A percentile compares a stretch with the other conserved stretches of the same genome.
Evolutionary conservation across 1,140 invertebrate species (phyloP).

Genomic region (Apocrypta bakeri): DNA sequence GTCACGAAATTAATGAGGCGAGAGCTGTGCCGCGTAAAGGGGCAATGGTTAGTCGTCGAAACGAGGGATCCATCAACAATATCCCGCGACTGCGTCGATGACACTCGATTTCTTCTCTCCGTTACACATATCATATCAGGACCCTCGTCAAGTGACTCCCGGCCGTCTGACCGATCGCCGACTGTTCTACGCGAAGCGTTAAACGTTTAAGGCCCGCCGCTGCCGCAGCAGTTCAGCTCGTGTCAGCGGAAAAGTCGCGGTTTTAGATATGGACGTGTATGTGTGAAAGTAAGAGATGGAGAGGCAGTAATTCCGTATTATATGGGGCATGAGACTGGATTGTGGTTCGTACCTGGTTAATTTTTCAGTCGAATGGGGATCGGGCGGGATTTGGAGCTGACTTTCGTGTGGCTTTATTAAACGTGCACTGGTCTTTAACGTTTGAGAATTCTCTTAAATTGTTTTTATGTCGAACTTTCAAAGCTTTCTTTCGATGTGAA

Average conservation of each 20-base stretch:
- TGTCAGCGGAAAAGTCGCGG: not conserved
- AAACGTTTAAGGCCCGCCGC: slow-evolving; percentile 25
- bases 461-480: not conserved
- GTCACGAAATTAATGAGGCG: slow-evolving; percentile 43
- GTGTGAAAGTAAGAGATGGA: too few relatives aligned
- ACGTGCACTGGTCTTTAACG: too few relatives aligned
- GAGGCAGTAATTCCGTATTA: not conserved
- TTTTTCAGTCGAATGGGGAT: not conserved
- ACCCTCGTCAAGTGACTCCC: not conserved
- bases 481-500: too few relatives aligned
- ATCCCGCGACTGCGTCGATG: slow-evolving; percentile 2
- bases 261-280: not conserved
- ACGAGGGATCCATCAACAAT: slow-evolving; percentile 5
- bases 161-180: slow-evolving; percentile 40
- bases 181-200: slow-evolving; percentile 31
- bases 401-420: not conserved
- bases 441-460: not conserved
- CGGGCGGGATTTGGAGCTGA: not conserved
- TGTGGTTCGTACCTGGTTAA: not conserved
- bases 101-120: slow-evolving; percentile 6
- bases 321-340: not conserved
- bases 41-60: not conserved
- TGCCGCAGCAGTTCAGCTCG: not conserved
- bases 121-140: too few relatives aligned
- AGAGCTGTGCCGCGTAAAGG: slow-evolving; percentile 1